Evolutionary conservation across 2,888 invertebrate species (phyloP).

Genomic region (Empis stercorea): DNA sequence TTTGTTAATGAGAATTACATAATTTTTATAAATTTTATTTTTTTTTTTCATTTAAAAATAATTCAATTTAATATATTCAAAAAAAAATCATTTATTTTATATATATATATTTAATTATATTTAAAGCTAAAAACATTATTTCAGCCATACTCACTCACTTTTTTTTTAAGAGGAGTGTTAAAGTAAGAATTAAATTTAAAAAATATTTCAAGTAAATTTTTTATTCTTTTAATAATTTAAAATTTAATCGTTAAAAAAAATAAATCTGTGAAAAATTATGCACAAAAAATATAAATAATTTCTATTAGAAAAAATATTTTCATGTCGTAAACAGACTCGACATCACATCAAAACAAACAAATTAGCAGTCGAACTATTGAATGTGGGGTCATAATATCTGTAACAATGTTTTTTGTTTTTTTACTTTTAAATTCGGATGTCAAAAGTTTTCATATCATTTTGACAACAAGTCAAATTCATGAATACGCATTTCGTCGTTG

Average conservation of each 20-base stretch:
- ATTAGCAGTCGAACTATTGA: no score
- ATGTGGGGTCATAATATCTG: no score
- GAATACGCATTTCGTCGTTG: no score
- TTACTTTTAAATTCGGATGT: no score
- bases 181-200: not conserved
- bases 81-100: constrained; percentile 5
- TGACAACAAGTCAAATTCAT: no score
- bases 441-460: no score
- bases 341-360: no score
- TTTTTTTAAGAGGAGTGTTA: no score
- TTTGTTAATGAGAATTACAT: not conserved
- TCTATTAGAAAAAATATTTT: not conserved
- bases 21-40: not conserved
- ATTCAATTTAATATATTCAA: constrained; percentile 1
- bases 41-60: constrained; percentile 2
- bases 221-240: constrained; percentile 4
- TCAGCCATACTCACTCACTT: not conserved
- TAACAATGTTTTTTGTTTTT: no score
- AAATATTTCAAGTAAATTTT: constrained; percentile 8
- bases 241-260: no score
- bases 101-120: constrained; percentile 10
- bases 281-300: not conserved
- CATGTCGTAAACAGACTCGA: no score
- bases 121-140: constrained; percentile 1
- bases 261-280: no score